Percentiles rank a stretch among this genome's conserved stretches.
Conservation (phyloP, 1,140 invertebrate genomes). For the Anastatus disparis region DNA sequence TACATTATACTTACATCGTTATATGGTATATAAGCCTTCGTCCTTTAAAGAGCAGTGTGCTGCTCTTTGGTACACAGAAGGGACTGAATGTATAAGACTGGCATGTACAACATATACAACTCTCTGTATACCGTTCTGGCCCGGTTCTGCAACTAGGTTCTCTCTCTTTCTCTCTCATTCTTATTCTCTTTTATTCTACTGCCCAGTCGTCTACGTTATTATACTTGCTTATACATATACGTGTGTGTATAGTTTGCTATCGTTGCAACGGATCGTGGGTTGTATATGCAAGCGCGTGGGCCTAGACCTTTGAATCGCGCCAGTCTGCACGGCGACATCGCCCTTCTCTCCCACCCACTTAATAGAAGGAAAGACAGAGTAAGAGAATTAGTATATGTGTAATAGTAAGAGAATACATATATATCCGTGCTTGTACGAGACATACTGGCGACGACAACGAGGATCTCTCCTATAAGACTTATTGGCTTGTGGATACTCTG, state of each 20-base stretch:
- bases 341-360: neutral
- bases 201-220: neutral
- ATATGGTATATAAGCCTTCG: neutral
- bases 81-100: no score
- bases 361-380: no score
- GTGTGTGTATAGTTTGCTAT: no score
- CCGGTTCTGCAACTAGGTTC: neutral
- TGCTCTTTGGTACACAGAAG: neutral
- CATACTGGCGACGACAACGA: neutral
- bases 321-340: neutral
- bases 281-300: slow-evolving; percentile 17
- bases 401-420: no score
- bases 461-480: neutral
- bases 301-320: slow-evolving; percentile 16
- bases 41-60: neutral
- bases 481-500: no score
- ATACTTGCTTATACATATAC: no score
- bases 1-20: no score
- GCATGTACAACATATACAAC: no score
- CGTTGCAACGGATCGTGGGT: neutral
- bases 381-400: no score
- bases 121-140: neutral
- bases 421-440: neutral
- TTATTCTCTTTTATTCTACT: neutral
- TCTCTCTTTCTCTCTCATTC: no score